Percentiles rank a stretch among this genome's conserved stretches.
phyloP scores from a whole-genome alignment of 1,140 invertebrate genomes.

The Bactericera cockerelli region DNA sequence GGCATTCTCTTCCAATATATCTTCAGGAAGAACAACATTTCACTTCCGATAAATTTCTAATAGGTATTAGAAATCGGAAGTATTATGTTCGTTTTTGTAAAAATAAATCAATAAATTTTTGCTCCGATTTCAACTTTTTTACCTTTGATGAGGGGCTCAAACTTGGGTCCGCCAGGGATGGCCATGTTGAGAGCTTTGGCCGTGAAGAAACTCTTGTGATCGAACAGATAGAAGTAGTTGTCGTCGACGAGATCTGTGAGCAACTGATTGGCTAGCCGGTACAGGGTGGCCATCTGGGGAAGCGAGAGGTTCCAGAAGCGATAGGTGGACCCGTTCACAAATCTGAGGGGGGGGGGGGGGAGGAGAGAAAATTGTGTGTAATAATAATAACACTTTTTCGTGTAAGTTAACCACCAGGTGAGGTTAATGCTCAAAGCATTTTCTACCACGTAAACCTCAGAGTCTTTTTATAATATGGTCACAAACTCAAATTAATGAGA shows the following conservation, averaged over 20 bases:
- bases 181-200: conserved; percentile 99
- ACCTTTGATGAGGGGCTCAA: conserved; percentile 98
- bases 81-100: no score
- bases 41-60: no score
- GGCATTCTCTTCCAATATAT: no score
- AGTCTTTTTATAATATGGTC: no score
- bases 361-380: conserved; percentile 12
- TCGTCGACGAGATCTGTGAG: conserved; percentile 95
- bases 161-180: conserved; percentile 99
- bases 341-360: conserved; percentile 40
- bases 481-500: no score
- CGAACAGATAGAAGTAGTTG: conserved; percentile 99
- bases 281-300: conserved; percentile 94
- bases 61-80: no score
- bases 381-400: conserved; percentile 12
- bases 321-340: conserved; percentile 96
- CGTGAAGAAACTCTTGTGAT: conserved; percentile 98
- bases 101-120: no score
- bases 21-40: no score
- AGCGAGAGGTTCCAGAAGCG: conserved; percentile 86
- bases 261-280: conserved; percentile 94
- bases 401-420: conserved; percentile 9
- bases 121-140: no score
- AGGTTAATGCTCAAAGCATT: no score
- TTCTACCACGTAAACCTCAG: no score